A percentile compares a stretch with the other conserved stretches of the same genome.
phyloP scores from a whole-genome alignment of 2,797 vertebrate genomes.

The Myotis vivesi region DNA sequence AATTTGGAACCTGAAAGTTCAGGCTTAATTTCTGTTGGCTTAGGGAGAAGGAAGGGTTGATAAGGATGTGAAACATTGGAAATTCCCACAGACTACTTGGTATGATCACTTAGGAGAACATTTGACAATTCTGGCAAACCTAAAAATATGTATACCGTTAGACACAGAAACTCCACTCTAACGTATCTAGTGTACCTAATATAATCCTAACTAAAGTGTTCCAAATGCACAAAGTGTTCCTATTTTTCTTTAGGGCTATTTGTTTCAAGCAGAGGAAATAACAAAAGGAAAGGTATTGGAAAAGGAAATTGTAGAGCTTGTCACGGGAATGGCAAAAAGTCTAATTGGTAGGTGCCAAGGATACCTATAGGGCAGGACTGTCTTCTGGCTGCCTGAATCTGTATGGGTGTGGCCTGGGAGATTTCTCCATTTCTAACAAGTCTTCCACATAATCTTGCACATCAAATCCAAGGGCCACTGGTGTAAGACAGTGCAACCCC shows the following conservation, averaged over 20 bases:
- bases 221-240: neutral
- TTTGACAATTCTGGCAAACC: neutral
- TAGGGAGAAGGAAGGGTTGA: neutral
- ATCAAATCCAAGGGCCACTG: neutral
- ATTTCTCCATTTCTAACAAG: neutral
- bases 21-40: constrained; percentile 19
- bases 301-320: neutral
- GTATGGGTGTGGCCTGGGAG: neutral
- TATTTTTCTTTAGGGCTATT: too few species aligned
- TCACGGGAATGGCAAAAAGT: constrained; percentile 1
- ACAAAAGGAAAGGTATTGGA: neutral
- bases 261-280: neutral
- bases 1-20: constrained; percentile 21
- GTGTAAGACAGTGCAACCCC: neutral
- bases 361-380: neutral
- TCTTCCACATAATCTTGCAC: neutral
- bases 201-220: neutral
- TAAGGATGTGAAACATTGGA: neutral
- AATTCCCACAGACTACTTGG: neutral
- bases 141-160: neutral
- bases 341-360: neutral
- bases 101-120: neutral
- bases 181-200: neutral
- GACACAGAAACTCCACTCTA: neutral
- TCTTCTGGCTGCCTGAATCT: neutral